Conservation (phyloP, 2,797 vertebrate genomes). For the Acrossocheilus fasciatus region DNA sequence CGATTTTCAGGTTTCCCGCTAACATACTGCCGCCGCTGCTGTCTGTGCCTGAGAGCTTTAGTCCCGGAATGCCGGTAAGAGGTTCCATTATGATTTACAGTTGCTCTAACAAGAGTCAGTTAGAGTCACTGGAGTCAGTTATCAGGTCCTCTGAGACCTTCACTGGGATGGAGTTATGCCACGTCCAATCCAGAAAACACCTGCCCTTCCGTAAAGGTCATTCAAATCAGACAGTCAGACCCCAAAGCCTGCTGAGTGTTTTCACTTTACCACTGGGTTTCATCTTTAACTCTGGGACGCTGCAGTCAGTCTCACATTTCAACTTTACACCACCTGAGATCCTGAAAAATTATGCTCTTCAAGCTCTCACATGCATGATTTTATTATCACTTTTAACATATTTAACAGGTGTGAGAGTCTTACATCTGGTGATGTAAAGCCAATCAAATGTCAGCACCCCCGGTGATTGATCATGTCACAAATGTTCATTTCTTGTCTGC, state of each 20-base stretch:
- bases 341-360: constrained; percentile 28
- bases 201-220: constrained; percentile 31
- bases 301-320: constrained; percentile 22
- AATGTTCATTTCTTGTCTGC: constrained; percentile 15
- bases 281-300: constrained; percentile 10
- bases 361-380: constrained; percentile 27
- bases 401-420: constrained; percentile 36
- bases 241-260: constrained; percentile 29
- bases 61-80: constrained; percentile 41
- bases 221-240: constrained; percentile 35
- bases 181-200: constrained; percentile 38
- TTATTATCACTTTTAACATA: constrained; percentile 35
- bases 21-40: background rate
- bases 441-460: constrained; percentile 10
- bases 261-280: constrained; percentile 16
- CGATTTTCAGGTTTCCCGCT: constrained; percentile 11
- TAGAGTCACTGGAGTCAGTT: constrained; percentile 40
- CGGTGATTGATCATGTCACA: constrained; percentile 18
- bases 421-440: constrained; percentile 20
- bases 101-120: constrained; percentile 33
- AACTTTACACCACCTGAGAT: constrained; percentile 22
- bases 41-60: constrained; percentile 28
- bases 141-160: constrained; percentile 24
- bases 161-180: constrained; percentile 1
- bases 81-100: constrained; percentile 40